Evolutionary conservation across 2,113 vertebrate genomes (phyloP).

Genomic region (Oplegnathus fasciatus): DNA sequence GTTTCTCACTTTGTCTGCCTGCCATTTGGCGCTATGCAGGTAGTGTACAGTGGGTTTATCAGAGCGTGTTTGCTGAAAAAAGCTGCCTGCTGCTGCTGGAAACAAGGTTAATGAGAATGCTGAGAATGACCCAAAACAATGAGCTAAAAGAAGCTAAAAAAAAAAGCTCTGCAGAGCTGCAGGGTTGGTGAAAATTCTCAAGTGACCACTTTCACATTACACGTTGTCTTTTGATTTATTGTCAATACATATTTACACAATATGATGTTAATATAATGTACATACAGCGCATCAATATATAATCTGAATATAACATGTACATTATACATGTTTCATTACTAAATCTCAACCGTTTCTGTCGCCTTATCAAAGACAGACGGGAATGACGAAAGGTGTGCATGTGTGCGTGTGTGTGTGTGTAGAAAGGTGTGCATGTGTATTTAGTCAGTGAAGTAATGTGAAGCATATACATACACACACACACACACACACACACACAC

Average conservation of each 20-base stretch:
- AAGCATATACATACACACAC: slow-evolving; percentile 9
- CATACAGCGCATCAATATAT: neutral
- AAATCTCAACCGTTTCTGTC: neutral
- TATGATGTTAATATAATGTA: neutral
- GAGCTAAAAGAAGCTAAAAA: neutral
- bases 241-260: neutral
- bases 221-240: neutral
- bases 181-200: neutral
- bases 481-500: slow-evolving; percentile 6
- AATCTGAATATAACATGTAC: neutral
- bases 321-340: neutral
- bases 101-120: neutral
- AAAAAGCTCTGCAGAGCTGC: too few species aligned
- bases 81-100: slow-evolving; percentile 7
- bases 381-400: neutral
- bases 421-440: neutral
- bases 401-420: neutral
- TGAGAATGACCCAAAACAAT: neutral
- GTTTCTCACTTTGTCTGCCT: neutral
- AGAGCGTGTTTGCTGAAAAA: neutral
- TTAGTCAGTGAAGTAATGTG: slow-evolving; percentile 9
- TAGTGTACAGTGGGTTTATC: neutral
- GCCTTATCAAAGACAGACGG: neutral
- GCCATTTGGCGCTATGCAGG: neutral
- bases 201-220: neutral